A percentile compares a stretch with the other conserved stretches of the same genome.
These are phyloP conservation scores for Drosophila suboccidentalis DNA, from an alignment of 2,888 invertebrate species.

Conservation along the genomic window DNA sequence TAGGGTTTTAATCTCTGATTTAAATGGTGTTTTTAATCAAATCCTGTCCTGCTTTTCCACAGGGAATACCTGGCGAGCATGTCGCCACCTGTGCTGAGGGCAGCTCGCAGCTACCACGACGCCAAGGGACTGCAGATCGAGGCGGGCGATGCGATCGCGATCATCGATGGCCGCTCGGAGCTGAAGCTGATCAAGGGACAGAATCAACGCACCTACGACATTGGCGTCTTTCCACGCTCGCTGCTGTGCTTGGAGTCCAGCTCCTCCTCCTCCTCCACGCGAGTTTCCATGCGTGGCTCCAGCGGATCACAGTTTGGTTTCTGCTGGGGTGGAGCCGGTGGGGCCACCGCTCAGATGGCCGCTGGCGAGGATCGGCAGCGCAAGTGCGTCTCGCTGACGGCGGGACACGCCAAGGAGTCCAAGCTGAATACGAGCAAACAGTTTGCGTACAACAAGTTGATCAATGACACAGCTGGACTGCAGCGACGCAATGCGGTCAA, in stretches of 20 bases:
- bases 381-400: slow-evolving; percentile 80
- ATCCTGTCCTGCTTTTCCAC: slow-evolving; percentile 21
- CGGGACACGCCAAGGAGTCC: slow-evolving; percentile 82
- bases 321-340: slow-evolving; percentile 92
- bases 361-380: slow-evolving; percentile 84
- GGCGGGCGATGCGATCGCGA: slow-evolving; percentile 93
- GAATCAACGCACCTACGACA: slow-evolving; percentile 94
- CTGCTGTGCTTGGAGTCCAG: slow-evolving; percentile 87
- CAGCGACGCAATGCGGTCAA: slow-evolving; percentile 72
- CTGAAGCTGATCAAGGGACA: slow-evolving; percentile 98
- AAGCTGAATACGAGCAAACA: slow-evolving; percentile 88
- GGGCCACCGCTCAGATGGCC: slow-evolving; percentile 87
- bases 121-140: slow-evolving; percentile 92
- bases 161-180: slow-evolving; percentile 95
- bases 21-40: too few species aligned
- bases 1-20: too few species aligned
- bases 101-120: slow-evolving; percentile 89
- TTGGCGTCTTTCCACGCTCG: slow-evolving; percentile 93
- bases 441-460: slow-evolving; percentile 93
- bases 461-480: slow-evolving; percentile 88
- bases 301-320: slow-evolving; percentile 88
- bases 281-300: slow-evolving; percentile 90
- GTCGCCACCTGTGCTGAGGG: slow-evolving; percentile 90
- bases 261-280: slow-evolving; percentile 78
- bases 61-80: slow-evolving; percentile 90